Conservation (phyloP, 2,113 vertebrate species). For the Cyprinodon brontotheroides region DNA sequence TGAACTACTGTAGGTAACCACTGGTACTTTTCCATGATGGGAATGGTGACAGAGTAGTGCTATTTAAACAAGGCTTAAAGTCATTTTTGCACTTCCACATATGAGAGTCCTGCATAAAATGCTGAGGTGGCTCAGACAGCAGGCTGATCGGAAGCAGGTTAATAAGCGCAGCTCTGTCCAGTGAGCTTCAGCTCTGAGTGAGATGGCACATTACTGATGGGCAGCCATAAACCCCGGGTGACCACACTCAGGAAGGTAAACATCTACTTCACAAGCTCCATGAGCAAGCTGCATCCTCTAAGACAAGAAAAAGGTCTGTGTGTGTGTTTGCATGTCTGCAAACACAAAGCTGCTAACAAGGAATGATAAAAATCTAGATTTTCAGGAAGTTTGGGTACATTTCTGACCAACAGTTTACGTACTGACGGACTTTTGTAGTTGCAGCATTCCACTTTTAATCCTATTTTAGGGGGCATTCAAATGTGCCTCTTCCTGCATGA, state of each 20-base stretch:
- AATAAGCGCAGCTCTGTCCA: slow-evolving; percentile 41
- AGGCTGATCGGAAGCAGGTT: slow-evolving; percentile 44
- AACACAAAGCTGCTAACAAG: slow-evolving; percentile 36
- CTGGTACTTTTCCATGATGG: slow-evolving; percentile 60
- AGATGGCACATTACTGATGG: slow-evolving; percentile 66
- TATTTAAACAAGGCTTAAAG: slow-evolving; percentile 32
- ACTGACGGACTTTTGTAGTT: neutral
- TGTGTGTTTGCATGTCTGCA: slow-evolving; percentile 16
- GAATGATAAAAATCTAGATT: slow-evolving; percentile 27
- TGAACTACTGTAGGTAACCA: neutral
- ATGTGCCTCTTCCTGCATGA: neutral
- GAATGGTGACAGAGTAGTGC: slow-evolving; percentile 12
- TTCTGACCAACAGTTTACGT: neutral
- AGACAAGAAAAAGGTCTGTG: slow-evolving; percentile 40
- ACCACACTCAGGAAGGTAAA: slow-evolving; percentile 74
- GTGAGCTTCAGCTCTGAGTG: slow-evolving; percentile 24
- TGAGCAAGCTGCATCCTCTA: slow-evolving; percentile 59
- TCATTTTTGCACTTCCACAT: slow-evolving; percentile 40
- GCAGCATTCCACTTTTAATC: slow-evolving; percentile 35
- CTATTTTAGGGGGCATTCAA: slow-evolving; percentile 11
- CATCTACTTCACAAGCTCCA: slow-evolving; percentile 52
- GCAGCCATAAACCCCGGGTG: slow-evolving; percentile 72
- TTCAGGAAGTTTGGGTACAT: slow-evolving; percentile 41
- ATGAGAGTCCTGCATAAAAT: slow-evolving; percentile 44
- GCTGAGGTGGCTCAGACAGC: slow-evolving; percentile 35